These are phyloP conservation scores for Noctuana brunneofusca DNA, from an alignment of 2,888 invertebrate genomes.

Conservation along the genomic window DNA sequence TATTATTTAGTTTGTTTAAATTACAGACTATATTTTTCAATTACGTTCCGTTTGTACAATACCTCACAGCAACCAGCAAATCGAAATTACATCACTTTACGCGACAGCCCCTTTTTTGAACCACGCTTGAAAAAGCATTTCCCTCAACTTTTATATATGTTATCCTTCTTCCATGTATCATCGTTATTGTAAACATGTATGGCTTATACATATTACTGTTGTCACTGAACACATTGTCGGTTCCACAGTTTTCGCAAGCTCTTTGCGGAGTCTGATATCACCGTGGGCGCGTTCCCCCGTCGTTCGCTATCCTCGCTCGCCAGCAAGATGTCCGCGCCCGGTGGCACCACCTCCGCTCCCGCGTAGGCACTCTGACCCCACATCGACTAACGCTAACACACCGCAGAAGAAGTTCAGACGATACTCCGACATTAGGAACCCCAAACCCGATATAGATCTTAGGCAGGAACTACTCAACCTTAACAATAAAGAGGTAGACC, in stretches of 20 bases:
- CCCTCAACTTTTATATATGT: too few species aligned
- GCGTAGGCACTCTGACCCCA: slow-evolving; percentile 67
- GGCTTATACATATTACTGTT: not conserved
- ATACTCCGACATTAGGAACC: slow-evolving; percentile 53
- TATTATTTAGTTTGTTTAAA: too few species aligned
- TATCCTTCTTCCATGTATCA: too few species aligned
- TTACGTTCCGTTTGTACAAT: too few species aligned
- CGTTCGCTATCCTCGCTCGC: slow-evolving; percentile 89
- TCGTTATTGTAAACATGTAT: too few species aligned
- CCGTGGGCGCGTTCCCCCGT: slow-evolving; percentile 89
- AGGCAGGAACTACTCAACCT: slow-evolving; percentile 67
- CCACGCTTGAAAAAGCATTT: too few species aligned
- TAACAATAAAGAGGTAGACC: slow-evolving; percentile 59
- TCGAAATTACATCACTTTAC: too few species aligned
- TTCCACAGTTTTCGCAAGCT: slow-evolving; percentile 91
- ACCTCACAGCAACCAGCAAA: too few species aligned
- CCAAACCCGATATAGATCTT: slow-evolving; percentile 58
- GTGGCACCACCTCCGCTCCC: slow-evolving; percentile 66
- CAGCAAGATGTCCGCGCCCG: slow-evolving; percentile 87
- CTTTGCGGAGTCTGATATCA: slow-evolving; percentile 90
- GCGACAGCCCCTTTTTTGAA: too few species aligned
- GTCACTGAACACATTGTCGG: slow-evolving; percentile 34
- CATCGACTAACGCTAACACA: slow-evolving; percentile 39
- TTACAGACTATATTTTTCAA: too few species aligned
- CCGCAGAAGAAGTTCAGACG: slow-evolving; percentile 44